A percentile compares a stretch with the other conserved stretches of the same genome.
phyloP scores from a whole-genome alignment of 2,888 invertebrate species.

The Portevinia maculata region DNA sequence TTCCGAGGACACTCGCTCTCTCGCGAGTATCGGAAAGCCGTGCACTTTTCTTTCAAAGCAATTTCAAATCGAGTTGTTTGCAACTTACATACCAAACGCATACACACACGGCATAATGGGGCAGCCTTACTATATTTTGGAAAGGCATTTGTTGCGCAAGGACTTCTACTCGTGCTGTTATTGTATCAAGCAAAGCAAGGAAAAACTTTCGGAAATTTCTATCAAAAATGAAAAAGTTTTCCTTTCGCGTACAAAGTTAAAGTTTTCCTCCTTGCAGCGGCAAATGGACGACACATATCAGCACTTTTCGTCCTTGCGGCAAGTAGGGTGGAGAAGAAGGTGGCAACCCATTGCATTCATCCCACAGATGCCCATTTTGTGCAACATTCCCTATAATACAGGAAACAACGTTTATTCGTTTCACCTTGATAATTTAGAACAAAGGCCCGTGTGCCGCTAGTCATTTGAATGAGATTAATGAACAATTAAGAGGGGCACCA shows the following conservation, averaged over 20 bases:
- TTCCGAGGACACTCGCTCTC: slow-evolving; percentile 14
- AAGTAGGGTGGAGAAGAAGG: background rate
- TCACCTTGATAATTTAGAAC: slow-evolving; percentile 64
- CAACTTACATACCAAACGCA: background rate
- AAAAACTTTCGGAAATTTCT: slow-evolving; percentile 50
- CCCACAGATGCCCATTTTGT: slow-evolving; percentile 12
- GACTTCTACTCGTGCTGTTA: slow-evolving; percentile 49
- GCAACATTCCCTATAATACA: slow-evolving; percentile 10
- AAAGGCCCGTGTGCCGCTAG: slow-evolving; percentile 54
- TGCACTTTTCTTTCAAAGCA: slow-evolving; percentile 51
- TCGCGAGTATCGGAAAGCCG: slow-evolving; percentile 38
- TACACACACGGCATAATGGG: background rate
- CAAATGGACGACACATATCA: slow-evolving; percentile 69
- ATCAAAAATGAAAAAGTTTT: slow-evolving; percentile 60
- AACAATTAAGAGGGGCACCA: slow-evolving; percentile 69
- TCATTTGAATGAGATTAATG: slow-evolving; percentile 73
- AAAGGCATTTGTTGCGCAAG: slow-evolving; percentile 69
- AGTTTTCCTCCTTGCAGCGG: slow-evolving; percentile 60
- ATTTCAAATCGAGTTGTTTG: slow-evolving; percentile 65
- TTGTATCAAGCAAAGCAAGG: slow-evolving; percentile 58
- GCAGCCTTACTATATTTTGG: slow-evolving; percentile 32
- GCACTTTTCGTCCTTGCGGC: slow-evolving; percentile 54
- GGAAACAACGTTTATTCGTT: slow-evolving; percentile 53
- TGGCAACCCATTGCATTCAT: slow-evolving; percentile 15
- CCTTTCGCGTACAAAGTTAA: slow-evolving; percentile 37